Conservation (phyloP, 64 coral and sea anemone species). For the Montipora capricornis region DNA sequence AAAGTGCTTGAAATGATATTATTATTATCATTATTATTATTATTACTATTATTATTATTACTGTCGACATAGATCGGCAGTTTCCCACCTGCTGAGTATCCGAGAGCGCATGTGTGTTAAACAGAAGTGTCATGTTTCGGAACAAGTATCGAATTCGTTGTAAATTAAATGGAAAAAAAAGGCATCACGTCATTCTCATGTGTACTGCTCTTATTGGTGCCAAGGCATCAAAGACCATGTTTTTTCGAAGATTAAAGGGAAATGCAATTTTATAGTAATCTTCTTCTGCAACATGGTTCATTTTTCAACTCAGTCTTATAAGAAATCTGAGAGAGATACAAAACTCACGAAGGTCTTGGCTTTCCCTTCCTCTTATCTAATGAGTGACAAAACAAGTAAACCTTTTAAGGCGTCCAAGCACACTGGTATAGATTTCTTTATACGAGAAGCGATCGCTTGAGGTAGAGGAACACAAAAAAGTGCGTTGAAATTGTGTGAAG, state of each 20-base stretch:
- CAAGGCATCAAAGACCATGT: not conserved
- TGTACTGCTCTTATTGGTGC: not conserved
- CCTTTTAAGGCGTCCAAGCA: constrained; percentile 4
- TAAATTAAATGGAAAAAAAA: not conserved
- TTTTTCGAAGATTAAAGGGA: not conserved
- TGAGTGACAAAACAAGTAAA: not conserved
- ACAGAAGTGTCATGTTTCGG: not conserved
- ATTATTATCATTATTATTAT: too few species aligned
- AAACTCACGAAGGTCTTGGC: not conserved
- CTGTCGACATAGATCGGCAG: not conserved
- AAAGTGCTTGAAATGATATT: not conserved
- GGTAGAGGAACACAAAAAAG: not conserved
- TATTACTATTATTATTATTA: not conserved
- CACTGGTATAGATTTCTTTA: not conserved
- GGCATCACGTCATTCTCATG: not conserved
- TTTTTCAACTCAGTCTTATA: too few species aligned
- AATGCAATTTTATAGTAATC: not conserved
- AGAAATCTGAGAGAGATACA: too few species aligned
- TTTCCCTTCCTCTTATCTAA: not conserved
- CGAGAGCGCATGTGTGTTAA: constrained; percentile 10
- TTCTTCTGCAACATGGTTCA: too few species aligned
- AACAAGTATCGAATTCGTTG: not conserved
- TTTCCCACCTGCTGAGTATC: not conserved
- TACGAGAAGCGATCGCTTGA: not conserved
- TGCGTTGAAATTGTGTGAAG: constrained; percentile 21